phyloP scores from a whole-genome alignment of 1,140 invertebrate genomes.

The Melanaphis sacchari region DNA sequence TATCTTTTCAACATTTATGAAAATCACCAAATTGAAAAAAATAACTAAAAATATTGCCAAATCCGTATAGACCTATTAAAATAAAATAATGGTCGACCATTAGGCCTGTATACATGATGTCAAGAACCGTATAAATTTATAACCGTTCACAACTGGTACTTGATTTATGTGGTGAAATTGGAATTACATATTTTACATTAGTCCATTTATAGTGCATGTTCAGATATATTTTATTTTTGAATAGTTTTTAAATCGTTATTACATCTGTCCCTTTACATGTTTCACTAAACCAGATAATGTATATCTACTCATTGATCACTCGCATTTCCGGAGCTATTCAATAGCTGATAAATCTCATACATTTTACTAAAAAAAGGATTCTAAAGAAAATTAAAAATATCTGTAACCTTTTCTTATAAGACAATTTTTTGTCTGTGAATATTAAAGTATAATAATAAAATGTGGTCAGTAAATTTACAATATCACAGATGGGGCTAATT shows the following conservation, averaged over 20 bases:
- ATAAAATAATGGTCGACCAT: constrained; percentile 50
- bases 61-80: constrained; percentile 33
- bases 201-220: constrained; percentile 29
- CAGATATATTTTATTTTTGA: constrained; percentile 22
- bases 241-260: constrained; percentile 49
- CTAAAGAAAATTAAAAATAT: neutral
- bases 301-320: neutral
- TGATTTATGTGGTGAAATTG: constrained; percentile 47
- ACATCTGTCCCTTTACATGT: constrained; percentile 1
- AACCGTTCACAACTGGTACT: constrained; percentile 26
- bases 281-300: neutral
- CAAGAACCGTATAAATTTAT: constrained; percentile 28
- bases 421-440: neutral
- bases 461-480: neutral
- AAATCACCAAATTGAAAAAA: neutral
- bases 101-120: constrained; percentile 30
- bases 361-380: neutral
- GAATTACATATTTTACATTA: constrained; percentile 52
- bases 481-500: neutral
- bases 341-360: neutral
- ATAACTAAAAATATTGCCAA: constrained; percentile 15
- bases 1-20: neutral
- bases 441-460: neutral
- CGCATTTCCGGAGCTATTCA: neutral
- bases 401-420: neutral